A percentile compares a stretch with the other conserved stretches of the same genome.
These are phyloP conservation scores for Eremobia ochroleuca DNA, from an alignment of 2,888 invertebrate genomes.

Conservation along the genomic window DNA sequence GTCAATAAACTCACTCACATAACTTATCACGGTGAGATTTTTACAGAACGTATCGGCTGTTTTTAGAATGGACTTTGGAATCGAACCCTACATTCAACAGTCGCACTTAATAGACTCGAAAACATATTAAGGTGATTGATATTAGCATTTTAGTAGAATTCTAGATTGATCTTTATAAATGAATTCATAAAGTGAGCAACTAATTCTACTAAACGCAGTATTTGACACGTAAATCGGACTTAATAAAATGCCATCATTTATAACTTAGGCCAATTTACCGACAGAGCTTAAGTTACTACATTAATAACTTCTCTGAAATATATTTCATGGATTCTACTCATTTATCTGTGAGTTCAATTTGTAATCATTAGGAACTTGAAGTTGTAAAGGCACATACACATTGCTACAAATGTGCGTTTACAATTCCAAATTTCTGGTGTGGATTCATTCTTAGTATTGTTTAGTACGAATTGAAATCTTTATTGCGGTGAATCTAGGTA, in stretches of 20 bases:
- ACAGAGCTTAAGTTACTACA: conserved; percentile 43
- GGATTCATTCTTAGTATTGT: not conserved
- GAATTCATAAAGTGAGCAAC: conserved; percentile 16
- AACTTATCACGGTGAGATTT: not conserved
- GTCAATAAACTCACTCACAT: not conserved
- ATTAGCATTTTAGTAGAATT: conserved; percentile 3
- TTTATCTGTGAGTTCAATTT: conserved; percentile 31
- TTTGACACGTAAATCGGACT: conserved; percentile 33
- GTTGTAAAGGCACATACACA: not conserved
- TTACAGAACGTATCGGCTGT: not conserved
- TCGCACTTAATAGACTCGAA: not conserved
- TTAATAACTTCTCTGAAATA: conserved; percentile 49
- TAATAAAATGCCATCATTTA: conserved; percentile 58
- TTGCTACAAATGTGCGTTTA: not conserved
- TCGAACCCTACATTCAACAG: not conserved
- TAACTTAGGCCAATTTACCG: conserved; percentile 48
- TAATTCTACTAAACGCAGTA: conserved; percentile 31
- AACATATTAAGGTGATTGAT: not conserved
- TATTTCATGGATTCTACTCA: conserved; percentile 34
- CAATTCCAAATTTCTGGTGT: not conserved
- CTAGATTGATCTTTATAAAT: conserved; percentile 34
- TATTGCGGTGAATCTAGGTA: not conserved
- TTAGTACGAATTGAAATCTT: not conserved
- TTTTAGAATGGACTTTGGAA: no score
- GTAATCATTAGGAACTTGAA: conserved; percentile 25